These are phyloP conservation scores for Abramis brama DNA, from an alignment of 2,113 vertebrate genomes.

Conservation along the genomic window DNA sequence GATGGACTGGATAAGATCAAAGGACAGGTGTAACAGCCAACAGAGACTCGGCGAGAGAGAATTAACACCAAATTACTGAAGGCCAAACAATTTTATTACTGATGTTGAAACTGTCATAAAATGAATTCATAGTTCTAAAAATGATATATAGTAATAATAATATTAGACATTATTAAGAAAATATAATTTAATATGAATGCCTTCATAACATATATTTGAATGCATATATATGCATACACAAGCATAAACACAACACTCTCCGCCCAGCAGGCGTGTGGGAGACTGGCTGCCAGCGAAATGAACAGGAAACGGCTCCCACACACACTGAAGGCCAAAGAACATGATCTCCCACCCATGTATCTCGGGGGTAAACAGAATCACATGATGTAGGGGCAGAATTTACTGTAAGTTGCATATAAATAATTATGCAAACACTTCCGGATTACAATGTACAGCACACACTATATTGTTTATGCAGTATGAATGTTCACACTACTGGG, in stretches of 20 bases:
- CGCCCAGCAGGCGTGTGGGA: neutral
- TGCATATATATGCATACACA: neutral
- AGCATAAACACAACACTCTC: neutral
- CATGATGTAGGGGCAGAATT: neutral
- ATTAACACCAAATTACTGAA: neutral
- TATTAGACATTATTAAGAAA: too few relatives aligned
- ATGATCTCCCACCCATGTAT: neutral
- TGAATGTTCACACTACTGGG: neutral
- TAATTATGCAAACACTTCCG: neutral
- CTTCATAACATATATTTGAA: neutral
- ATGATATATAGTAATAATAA: too few relatives aligned
- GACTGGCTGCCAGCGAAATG: neutral
- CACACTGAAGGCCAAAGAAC: neutral
- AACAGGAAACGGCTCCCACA: conserved; percentile 15
- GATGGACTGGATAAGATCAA: conserved; percentile 44
- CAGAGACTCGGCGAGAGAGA: neutral
- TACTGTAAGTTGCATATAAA: neutral
- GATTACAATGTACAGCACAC: neutral
- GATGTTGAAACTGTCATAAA: neutral
- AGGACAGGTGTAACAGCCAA: conserved; percentile 25
- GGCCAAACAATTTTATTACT: neutral
- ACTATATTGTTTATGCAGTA: neutral
- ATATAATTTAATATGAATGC: too few relatives aligned
- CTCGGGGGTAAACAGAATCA: neutral
- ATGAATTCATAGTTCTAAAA: too few relatives aligned